These are phyloP conservation scores for Marmota monax DNA, from an alignment of 2,113 vertebrate species.

Conservation along the genomic window DNA sequence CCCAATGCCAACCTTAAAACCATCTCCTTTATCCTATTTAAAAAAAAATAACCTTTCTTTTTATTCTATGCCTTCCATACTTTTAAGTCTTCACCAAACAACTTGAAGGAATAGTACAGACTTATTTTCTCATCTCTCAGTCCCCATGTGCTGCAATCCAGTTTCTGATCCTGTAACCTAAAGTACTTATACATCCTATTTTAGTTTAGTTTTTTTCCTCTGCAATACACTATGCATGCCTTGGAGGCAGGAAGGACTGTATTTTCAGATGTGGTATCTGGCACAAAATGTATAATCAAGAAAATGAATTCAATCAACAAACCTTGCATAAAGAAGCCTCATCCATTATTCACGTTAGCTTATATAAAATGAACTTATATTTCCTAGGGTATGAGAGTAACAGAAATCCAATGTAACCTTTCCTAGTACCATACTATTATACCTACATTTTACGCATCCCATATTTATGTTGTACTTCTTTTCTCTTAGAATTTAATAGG, in stretches of 20 bases:
- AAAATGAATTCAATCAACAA: conserved; percentile 59
- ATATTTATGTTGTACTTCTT: neutral
- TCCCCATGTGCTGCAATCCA: neutral
- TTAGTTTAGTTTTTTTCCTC: neutral
- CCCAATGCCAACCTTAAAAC: neutral
- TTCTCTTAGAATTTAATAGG: conserved; percentile 38
- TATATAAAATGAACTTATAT: neutral
- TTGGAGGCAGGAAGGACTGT: neutral
- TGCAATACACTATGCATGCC: neutral
- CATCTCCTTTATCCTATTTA: neutral
- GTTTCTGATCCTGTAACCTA: neutral
- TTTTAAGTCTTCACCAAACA: neutral
- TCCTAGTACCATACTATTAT: neutral
- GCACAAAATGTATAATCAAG: neutral
- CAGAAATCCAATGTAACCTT: neutral
- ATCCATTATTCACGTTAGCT: conserved; percentile 11
- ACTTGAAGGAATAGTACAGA: neutral
- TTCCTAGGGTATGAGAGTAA: conserved; percentile 1
- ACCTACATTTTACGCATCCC: neutral
- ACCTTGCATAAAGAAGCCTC: neutral
- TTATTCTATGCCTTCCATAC: neutral
- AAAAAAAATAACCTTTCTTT: neutral
- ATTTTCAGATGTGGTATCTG: neutral
- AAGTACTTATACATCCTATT: neutral
- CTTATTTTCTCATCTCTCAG: neutral